Conservation (phyloP, 2,888 invertebrate genomes). For the Trichogramma dendrolimi region DNA sequence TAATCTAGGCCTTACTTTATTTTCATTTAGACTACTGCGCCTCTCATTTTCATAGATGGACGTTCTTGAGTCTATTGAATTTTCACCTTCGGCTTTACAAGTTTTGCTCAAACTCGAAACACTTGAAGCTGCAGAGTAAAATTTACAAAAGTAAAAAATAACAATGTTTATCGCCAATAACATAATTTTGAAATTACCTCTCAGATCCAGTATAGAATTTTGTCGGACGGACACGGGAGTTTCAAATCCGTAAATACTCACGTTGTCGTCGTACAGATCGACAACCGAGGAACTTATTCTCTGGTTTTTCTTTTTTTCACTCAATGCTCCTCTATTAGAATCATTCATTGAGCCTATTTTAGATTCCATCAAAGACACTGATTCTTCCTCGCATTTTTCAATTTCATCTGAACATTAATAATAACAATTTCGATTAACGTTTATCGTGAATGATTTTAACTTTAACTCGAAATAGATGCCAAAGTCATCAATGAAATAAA, state of each 20-base stretch:
- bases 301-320: not conserved
- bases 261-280: constrained; percentile 49
- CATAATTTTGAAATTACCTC: not conserved
- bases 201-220: constrained; percentile 8
- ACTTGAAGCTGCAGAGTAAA: no score
- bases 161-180: no score
- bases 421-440: not conserved
- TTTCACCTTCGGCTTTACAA: no score
- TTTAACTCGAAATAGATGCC: no score
- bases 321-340: not conserved
- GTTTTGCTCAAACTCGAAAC: no score
- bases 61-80: no score
- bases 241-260: constrained; percentile 52
- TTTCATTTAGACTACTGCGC: no score
- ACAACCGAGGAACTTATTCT: constrained; percentile 32
- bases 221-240: constrained; percentile 41
- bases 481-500: no score
- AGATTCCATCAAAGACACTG: not conserved
- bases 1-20: no score
- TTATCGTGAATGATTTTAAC: no score
- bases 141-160: no score
- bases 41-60: no score
- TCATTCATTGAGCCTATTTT: not conserved
- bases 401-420: not conserved
- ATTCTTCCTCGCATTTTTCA: not conserved